Evolutionary conservation across 2,888 invertebrate species (phyloP), one percentile per base, ranked within the genome.

Genomic region (Agapostemon virescens): DNA sequence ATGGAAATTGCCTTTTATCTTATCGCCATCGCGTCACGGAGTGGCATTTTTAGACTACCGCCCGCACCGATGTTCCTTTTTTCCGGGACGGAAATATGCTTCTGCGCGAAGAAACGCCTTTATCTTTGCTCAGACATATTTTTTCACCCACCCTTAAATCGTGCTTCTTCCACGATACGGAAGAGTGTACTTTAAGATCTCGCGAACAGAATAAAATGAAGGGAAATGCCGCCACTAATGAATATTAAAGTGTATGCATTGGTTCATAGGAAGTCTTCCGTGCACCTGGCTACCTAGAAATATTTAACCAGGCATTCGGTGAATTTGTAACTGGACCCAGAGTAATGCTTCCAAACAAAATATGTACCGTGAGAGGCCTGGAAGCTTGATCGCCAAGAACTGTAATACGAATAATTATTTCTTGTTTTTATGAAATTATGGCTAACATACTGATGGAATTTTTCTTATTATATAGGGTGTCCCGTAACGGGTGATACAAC

Each of bases 1-100:
- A 72, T 79, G 79, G 63, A 79, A 79, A 79, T 72, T 69, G 64
- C 69, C 30, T 26, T 72, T 64, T 69, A 69, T 71, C 77, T 77
- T 77, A 76, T 77, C 77, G 52, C 45, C 79, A 68, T 79, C 63
- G 77, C 23, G 52, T 66, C 69, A 73, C 55, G 55, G 30, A 52
- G 33, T n/a, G 30, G 49, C 66, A 64, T 45, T 55, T 61, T 66
- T 30, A 69, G 73, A 73, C n/a, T 33, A 42, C 49, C 45, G 9
- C 20, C 58, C 23, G 67, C 36, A 15, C 58, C 45, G 67, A 61
- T 45, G 20, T 42, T 38, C 9, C 42, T 30, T 49, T n/a, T 38
- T 55, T 42, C 45, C 23, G 23, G 52, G 20, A 7, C 17, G 36
- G 36, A 58, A 72, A 42, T 52, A 42, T 36, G 52, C 70, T 63